phyloP scores from a whole-genome alignment of 1,140 invertebrate genomes.

The Micrasema minimum region DNA sequence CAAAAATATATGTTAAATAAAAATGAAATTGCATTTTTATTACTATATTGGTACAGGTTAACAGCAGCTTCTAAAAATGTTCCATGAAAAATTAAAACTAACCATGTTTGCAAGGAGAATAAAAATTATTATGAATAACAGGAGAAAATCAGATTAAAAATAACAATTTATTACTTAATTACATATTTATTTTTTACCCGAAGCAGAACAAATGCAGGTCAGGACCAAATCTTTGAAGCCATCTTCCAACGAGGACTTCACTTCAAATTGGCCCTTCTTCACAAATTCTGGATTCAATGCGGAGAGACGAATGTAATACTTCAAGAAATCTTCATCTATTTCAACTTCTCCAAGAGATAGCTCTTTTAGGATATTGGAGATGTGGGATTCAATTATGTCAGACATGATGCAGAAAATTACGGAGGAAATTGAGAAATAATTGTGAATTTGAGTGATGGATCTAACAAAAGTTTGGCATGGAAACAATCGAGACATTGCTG shows the following conservation, averaged over 20 bases:
- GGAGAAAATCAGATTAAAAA: no score
- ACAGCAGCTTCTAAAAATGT: no score
- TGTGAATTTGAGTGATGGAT: conserved; percentile 22
- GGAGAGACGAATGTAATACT: conserved; percentile 63
- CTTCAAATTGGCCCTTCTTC: conserved; percentile 55
- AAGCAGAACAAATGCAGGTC: conserved; percentile 61
- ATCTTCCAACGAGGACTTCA: conserved; percentile 60
- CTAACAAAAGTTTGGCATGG: conserved; percentile 6
- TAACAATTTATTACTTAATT: no score
- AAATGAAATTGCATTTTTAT: no score
- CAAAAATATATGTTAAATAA: no score
- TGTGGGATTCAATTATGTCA: conserved; percentile 1
- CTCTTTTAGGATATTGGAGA: not conserved
- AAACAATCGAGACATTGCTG: not conserved
- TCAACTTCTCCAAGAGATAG: conserved; percentile 1
- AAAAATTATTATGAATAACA: no score
- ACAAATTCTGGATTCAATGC: conserved; percentile 67
- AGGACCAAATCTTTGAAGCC: conserved; percentile 65
- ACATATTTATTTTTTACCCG: conserved; percentile 57
- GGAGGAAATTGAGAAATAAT: not conserved
- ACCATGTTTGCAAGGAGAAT: no score
- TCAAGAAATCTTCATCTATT: conserved; percentile 30
- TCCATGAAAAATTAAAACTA: no score
- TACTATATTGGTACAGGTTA: no score
- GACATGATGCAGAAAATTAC: not conserved